phyloP scores from a whole-genome alignment of 2,888 invertebrate species.

The Idaea aversata region DNA sequence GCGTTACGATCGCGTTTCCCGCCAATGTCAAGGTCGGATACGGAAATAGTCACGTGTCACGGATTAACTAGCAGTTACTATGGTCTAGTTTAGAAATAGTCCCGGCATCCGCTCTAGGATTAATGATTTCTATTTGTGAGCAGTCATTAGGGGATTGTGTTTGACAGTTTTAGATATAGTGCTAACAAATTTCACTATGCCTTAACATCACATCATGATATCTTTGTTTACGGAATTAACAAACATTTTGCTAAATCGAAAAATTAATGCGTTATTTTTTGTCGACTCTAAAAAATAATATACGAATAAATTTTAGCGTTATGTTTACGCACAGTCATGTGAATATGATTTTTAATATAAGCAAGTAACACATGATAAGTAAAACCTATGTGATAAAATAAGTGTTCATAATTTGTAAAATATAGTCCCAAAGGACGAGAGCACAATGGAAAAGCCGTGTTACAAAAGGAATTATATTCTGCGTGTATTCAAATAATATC shows the following conservation, averaged over 20 bases:
- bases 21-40: constrained; percentile 20
- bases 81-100: background rate
- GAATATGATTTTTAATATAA: background rate
- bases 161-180: background rate
- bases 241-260: too few species aligned
- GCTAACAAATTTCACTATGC: background rate
- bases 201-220: too few species aligned
- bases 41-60: constrained; percentile 10
- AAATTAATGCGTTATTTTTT: background rate
- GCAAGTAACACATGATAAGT: background rate
- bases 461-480: constrained; percentile 13
- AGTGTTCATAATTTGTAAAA: background rate
- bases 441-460: constrained; percentile 26
- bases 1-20: constrained; percentile 9
- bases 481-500: constrained; percentile 14
- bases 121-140: background rate
- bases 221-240: too few species aligned
- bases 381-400: background rate
- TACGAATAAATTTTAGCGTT: too few species aligned
- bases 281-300: background rate
- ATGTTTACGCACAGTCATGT: too few species aligned
- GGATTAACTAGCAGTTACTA: background rate
- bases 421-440: constrained; percentile 18
- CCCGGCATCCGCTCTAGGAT: constrained; percentile 1
- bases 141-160: background rate